Percentiles rank a stretch among this genome's conserved stretches.
Conservation (phyloP, 2,797 vertebrate species). For the Parauchenoglanis punctatus region DNA sequence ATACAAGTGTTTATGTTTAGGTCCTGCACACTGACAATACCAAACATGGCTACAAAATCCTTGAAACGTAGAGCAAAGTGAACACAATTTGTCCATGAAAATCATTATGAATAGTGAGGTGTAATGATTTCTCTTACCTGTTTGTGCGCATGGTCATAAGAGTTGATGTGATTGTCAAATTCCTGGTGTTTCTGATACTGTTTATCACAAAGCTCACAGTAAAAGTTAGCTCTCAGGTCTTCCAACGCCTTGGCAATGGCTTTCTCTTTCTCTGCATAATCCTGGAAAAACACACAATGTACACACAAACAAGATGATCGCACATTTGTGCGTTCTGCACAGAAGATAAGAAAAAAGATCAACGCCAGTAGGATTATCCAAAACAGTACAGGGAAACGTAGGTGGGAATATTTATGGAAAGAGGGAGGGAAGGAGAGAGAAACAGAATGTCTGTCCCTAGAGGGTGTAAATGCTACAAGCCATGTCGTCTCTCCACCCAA, state of each 20-base stretch:
- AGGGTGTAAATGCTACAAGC: neutral
- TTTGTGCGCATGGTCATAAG: conserved; percentile 97
- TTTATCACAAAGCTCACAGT: conserved; percentile 98
- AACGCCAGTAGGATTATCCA: neutral
- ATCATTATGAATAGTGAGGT: neutral
- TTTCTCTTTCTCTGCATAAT: conserved; percentile 96
- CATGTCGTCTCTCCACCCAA: neutral
- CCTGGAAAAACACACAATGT: conserved; percentile 69
- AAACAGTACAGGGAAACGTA: neutral
- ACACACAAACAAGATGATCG: neutral
- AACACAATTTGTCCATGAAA: neutral
- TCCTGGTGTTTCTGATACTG: conserved; percentile 99
- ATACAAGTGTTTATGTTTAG: neutral
- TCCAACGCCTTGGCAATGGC: conserved; percentile 97
- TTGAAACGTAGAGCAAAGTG: neutral
- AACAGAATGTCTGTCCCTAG: neutral
- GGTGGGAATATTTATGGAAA: neutral
- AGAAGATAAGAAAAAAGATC: neutral
- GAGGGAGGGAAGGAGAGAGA: neutral
- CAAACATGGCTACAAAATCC: neutral
- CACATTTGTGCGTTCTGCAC: too few species aligned
- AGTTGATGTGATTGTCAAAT: conserved; percentile 99
- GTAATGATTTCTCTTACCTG: conserved; percentile 78
- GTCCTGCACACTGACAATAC: neutral
- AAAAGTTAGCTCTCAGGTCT: conserved; percentile 97